Percentiles rank a stretch among this genome's conserved stretches.
phyloP scores from a whole-genome alignment of 2,113 vertebrate species.

The Cynopterus brachyotis region DNA sequence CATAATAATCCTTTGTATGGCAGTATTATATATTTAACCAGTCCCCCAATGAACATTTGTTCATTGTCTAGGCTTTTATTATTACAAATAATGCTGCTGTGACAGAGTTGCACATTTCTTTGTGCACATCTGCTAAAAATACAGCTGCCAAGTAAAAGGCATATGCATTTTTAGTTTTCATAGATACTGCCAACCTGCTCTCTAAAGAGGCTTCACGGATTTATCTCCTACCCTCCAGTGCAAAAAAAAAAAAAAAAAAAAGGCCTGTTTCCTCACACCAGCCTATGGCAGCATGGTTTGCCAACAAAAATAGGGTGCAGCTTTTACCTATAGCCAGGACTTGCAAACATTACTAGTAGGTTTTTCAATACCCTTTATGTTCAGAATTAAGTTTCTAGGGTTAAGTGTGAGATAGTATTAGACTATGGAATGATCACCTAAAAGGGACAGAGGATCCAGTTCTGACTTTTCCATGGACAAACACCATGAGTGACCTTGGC shows the following conservation, averaged over 20 bases:
- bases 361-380: neutral
- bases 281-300: neutral
- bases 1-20: neutral
- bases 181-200: neutral
- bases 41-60: neutral
- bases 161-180: neutral
- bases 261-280: neutral
- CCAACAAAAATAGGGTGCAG: neutral
- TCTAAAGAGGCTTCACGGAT: neutral
- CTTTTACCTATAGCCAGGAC: neutral
- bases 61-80: neutral
- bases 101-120: neutral
- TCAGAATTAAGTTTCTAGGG: slow-evolving; percentile 19
- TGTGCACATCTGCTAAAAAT: neutral
- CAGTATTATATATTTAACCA: neutral
- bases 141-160: neutral
- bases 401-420: neutral
- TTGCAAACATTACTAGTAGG: neutral
- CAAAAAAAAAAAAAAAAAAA: neutral
- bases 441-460: neutral
- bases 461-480: neutral
- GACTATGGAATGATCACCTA: neutral
- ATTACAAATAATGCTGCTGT: neutral
- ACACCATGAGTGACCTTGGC: neutral
- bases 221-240: neutral